These are phyloP conservation scores for Taphrorychus bicolor DNA, from an alignment of 2,888 invertebrate species.

Conservation along the genomic window DNA sequence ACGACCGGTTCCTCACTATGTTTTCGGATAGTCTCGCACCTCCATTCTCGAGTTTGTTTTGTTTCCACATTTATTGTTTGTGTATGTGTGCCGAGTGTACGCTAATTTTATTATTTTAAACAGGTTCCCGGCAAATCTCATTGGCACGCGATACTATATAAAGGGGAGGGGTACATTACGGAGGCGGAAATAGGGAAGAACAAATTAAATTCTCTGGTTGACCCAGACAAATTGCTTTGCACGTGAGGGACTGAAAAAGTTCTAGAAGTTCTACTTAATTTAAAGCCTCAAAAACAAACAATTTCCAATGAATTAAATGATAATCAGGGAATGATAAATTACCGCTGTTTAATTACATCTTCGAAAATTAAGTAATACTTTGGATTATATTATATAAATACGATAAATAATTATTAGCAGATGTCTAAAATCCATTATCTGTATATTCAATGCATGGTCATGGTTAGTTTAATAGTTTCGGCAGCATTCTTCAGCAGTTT, in stretches of 20 bases:
- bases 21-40: slow-evolving; percentile 47
- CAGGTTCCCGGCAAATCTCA: slow-evolving; percentile 30
- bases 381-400: too few species aligned
- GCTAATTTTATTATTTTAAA: slow-evolving; percentile 57
- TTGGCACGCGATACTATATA: slow-evolving; percentile 45
- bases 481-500: too few species aligned
- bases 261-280: background rate
- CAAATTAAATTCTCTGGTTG: slow-evolving; percentile 33
- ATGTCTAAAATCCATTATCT: too few species aligned
- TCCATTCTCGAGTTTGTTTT: slow-evolving; percentile 41
- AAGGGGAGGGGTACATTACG: slow-evolving; percentile 27
- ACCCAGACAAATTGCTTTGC: slow-evolving; percentile 34
- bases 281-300: background rate
- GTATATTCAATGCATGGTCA: too few species aligned
- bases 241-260: slow-evolving; percentile 9
- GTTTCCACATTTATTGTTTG: slow-evolving; percentile 53
- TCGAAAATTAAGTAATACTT: too few species aligned
- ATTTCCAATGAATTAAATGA: background rate
- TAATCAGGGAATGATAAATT: background rate
- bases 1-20: slow-evolving; percentile 58
- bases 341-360: too few species aligned
- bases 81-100: slow-evolving; percentile 54
- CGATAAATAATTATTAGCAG: too few species aligned
- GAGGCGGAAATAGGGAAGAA: slow-evolving; percentile 21
- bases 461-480: too few species aligned